Conservation (phyloP, 2,797 vertebrate genomes). For the Iguana delicatissima region DNA sequence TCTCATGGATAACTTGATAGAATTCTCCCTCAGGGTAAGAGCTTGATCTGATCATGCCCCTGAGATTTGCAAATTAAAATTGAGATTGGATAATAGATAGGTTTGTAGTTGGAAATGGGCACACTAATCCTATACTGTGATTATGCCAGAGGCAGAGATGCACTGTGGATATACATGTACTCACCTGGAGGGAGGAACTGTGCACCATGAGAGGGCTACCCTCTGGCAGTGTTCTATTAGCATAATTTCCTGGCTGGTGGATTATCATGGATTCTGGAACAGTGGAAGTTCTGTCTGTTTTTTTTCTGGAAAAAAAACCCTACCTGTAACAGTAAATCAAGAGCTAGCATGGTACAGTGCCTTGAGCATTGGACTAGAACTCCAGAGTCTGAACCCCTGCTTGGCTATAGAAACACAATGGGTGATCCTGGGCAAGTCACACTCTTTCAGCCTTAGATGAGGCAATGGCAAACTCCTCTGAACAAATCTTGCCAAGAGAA, state of each 20-base stretch:
- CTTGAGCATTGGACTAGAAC: too few relatives aligned
- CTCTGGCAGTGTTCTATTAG: not conserved
- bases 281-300: too few relatives aligned
- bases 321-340: too few relatives aligned
- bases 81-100: not conserved
- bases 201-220: not conserved
- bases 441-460: too few relatives aligned
- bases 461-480: too few relatives aligned
- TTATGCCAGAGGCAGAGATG: not conserved
- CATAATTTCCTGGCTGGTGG: not conserved
- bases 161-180: not conserved
- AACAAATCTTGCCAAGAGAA: too few relatives aligned
- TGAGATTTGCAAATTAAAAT: slow-evolving; percentile 9
- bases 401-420: too few relatives aligned
- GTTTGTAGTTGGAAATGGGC: not conserved
- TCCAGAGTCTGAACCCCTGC: too few relatives aligned
- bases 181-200: not conserved
- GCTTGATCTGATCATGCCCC: slow-evolving; percentile 8
- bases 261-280: too few relatives aligned
- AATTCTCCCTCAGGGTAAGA: not conserved
- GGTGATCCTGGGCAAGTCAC: too few relatives aligned
- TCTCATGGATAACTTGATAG: not conserved
- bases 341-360: too few relatives aligned
- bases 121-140: not conserved
- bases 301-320: too few relatives aligned